Percentiles rank a stretch among this genome's conserved stretches.
phyloP scores from a whole-genome alignment of 2,888 invertebrate species.

The Scaptomyza cyrtandrae region DNA sequence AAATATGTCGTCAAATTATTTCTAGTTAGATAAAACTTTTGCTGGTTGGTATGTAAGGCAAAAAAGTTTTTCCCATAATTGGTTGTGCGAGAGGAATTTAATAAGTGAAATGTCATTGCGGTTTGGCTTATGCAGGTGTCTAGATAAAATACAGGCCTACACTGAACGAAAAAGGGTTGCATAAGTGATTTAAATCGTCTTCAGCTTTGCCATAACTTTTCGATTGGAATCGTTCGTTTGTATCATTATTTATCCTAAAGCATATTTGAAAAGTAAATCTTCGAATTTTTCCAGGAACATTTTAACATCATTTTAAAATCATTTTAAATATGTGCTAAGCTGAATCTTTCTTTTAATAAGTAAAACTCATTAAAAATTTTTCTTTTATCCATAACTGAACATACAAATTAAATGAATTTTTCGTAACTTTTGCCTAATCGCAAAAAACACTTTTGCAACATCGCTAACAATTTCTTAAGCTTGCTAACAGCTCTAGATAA shows the following conservation, averaged over 20 bases:
- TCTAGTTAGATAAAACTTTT: conserved; percentile 62
- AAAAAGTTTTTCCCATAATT: conserved; percentile 62
- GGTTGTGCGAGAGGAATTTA: conserved; percentile 23
- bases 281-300: too few relatives aligned
- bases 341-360: background rate
- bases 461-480: background rate
- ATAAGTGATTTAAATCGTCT: too few relatives aligned
- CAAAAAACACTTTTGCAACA: too few relatives aligned
- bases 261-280: too few relatives aligned
- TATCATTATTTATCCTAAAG: background rate
- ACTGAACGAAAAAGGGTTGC: background rate
- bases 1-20: conserved; percentile 63
- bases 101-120: conserved; percentile 4
- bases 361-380: background rate
- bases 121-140: conserved; percentile 14
- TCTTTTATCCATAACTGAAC: too few relatives aligned
- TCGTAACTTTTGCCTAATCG: too few relatives aligned
- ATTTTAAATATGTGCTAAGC: background rate
- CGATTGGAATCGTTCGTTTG: background rate
- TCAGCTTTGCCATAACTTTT: background rate
- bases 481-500: conserved; percentile 21
- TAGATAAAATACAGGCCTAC: background rate
- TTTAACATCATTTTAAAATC: background rate
- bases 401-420: conserved; percentile 22
- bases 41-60: conserved; percentile 1